These are phyloP conservation scores for Rhynchophorus ferrugineus DNA, from an alignment of 1,140 invertebrate species.

Conservation along the genomic window DNA sequence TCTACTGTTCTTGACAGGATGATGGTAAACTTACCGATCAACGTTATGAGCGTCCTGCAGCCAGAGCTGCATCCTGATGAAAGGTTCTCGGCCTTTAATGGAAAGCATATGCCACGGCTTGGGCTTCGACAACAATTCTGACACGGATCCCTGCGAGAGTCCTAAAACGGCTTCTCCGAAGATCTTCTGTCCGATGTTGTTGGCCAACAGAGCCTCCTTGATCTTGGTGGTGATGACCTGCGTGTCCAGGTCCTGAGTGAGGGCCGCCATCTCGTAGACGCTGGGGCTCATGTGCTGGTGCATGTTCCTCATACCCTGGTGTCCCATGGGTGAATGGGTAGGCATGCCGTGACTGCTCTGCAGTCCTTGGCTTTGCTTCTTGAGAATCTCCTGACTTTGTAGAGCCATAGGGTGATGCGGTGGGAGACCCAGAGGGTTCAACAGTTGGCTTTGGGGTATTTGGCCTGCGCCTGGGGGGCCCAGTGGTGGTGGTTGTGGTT, in stretches of 20 bases:
- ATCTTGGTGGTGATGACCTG: conserved; percentile 94
- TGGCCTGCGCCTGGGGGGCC: conserved; percentile 42
- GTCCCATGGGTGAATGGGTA: conserved; percentile 50
- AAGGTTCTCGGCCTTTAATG: conserved; percentile 95
- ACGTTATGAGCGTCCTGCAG: conserved; percentile 90
- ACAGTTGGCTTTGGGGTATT: conserved; percentile 33
- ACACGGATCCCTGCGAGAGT: conserved; percentile 93
- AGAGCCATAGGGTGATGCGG: conserved; percentile 55
- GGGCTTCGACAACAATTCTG: conserved; percentile 93
- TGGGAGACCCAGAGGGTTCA: conserved; percentile 56
- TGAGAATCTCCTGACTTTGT: conserved; percentile 47
- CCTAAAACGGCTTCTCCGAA: conserved; percentile 96
- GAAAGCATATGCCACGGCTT: conserved; percentile 99
- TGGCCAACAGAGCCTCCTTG: conserved; percentile 91
- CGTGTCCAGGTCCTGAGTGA: conserved; percentile 94
- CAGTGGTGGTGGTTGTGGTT: conserved; percentile 41
- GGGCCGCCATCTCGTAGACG: conserved; percentile 92
- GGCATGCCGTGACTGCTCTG: conserved; percentile 44
- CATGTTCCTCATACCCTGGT: conserved; percentile 57
- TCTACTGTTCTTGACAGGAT: background rate
- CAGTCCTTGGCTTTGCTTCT: conserved; percentile 46
- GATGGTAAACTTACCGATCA: conserved; percentile 46
- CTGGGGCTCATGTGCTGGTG: conserved; percentile 77
- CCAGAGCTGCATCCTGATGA: conserved; percentile 98
- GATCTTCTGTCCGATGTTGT: conserved; percentile 97